Evolutionary conservation across 2,797 vertebrate species (phyloP).

Genomic region (Poecilia picta): DNA sequence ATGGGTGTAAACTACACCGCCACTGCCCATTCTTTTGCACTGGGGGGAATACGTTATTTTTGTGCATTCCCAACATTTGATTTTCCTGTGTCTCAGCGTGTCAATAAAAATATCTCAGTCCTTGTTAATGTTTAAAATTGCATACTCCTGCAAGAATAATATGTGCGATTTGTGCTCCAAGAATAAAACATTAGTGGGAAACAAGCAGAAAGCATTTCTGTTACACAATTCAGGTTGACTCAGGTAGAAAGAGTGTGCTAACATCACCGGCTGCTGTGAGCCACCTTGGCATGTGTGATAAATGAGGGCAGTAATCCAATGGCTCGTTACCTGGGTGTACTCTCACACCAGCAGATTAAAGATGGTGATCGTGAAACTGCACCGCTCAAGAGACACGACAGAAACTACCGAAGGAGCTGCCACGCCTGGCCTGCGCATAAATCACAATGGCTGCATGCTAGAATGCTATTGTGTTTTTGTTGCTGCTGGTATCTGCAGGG

Average conservation of each 20-base stretch:
- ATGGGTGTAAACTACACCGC: constrained; percentile 48
- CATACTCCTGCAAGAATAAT: background rate
- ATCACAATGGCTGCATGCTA: constrained; percentile 37
- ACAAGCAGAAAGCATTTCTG: background rate
- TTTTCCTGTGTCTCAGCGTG: constrained; percentile 46
- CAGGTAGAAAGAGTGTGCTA: constrained; percentile 22
- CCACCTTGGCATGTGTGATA: constrained; percentile 57
- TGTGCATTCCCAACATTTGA: constrained; percentile 39
- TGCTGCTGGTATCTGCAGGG: constrained; percentile 34
- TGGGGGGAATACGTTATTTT: constrained; percentile 28
- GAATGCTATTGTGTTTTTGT: constrained; percentile 20
- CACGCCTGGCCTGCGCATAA: constrained; percentile 41
- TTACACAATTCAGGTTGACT: constrained; percentile 32
- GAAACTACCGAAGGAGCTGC: constrained; percentile 30
- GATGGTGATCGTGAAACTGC: constrained; percentile 56
- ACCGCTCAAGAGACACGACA: constrained; percentile 49
- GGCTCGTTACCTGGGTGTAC: constrained; percentile 51
- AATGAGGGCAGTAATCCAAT: constrained; percentile 60
- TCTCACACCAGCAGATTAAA: constrained; percentile 66
- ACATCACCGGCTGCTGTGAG: constrained; percentile 32
- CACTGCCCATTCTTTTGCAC: constrained; percentile 23
- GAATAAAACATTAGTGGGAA: constrained; percentile 4
- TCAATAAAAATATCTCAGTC: constrained; percentile 13
- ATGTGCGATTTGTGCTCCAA: constrained; percentile 1
- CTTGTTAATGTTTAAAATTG: constrained; percentile 1